Evolutionary conservation across 1,140 invertebrate genomes (phyloP).

Genomic region (Tyrophagus putrescentiae): DNA sequence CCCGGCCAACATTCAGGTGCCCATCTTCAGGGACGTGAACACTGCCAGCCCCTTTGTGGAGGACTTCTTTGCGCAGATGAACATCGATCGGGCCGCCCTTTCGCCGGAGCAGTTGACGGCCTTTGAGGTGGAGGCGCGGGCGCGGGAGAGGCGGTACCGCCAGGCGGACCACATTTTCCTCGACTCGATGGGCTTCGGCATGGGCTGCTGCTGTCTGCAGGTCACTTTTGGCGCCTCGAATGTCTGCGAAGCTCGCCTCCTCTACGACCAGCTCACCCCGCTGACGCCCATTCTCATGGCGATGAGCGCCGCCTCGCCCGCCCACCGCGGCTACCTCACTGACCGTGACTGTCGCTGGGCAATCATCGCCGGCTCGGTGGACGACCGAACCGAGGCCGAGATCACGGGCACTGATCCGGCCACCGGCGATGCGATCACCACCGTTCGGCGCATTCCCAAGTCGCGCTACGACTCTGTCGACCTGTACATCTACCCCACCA

Average conservation of each 20-base stretch:
- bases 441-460: constrained; percentile 59
- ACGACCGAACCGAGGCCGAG: constrained; percentile 88
- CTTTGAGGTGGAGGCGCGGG: constrained; percentile 40
- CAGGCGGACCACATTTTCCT: constrained; percentile 77
- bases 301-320: constrained; percentile 84
- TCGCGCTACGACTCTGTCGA: constrained; percentile 96
- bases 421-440: constrained; percentile 49
- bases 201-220: constrained; percentile 96
- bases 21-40: constrained; percentile 76
- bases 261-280: constrained; percentile 94
- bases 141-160: constrained; percentile 46
- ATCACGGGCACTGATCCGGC: constrained; percentile 42
- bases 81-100: background rate
- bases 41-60: constrained; percentile 55
- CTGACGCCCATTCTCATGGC: constrained; percentile 94
- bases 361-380: constrained; percentile 82
- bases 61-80: constrained; percentile 40
- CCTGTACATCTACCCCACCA: constrained; percentile 77
- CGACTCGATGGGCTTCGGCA: constrained; percentile 99
- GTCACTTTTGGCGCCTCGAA: constrained; percentile 92
- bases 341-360: constrained; percentile 95
- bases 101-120: background rate
- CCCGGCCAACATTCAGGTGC: constrained; percentile 92
- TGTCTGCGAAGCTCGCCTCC: constrained; percentile 77
- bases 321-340: constrained; percentile 78